Conservation (phyloP, 2,797 vertebrate species). For the Huso huso region DNA sequence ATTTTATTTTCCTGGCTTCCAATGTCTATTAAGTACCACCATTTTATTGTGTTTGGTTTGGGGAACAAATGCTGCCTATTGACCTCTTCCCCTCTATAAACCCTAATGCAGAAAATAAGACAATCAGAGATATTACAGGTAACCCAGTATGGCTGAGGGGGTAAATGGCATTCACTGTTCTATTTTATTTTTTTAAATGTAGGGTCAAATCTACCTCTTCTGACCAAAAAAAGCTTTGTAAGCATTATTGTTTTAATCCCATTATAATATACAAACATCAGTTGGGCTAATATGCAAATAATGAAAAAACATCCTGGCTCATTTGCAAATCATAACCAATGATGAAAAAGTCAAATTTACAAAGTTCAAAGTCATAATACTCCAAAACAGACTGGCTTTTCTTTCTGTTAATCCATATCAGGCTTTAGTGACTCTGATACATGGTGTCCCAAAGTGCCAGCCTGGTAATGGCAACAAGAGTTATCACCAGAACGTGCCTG, state of each 20-base stretch:
- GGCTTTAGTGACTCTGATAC: constrained; percentile 9
- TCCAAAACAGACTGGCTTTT: background rate
- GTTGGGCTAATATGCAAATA: too few relatives aligned
- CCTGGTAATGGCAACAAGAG: constrained; percentile 3
- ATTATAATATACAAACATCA: too few relatives aligned
- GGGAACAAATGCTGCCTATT: too few relatives aligned
- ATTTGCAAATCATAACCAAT: constrained; percentile 21
- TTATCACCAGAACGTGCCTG: constrained; percentile 2
- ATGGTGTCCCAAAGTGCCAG: constrained; percentile 3
- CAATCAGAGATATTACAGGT: too few relatives aligned
- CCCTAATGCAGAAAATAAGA: too few relatives aligned
- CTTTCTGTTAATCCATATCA: background rate
- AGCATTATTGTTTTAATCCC: too few relatives aligned
- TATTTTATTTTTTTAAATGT: constrained; percentile 5
- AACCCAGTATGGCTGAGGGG: too few relatives aligned
- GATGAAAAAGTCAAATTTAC: constrained; percentile 19
- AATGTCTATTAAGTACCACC: too few relatives aligned
- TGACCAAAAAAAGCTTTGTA: constrained; percentile 6
- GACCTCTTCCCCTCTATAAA: too few relatives aligned
- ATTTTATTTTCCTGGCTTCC: too few relatives aligned
- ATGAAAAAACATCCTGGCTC: background rate
- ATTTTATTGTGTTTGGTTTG: too few relatives aligned
- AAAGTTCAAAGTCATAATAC: constrained; percentile 23
- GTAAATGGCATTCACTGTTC: constrained; percentile 6
- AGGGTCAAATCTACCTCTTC: background rate